Conservation (phyloP, 2,113 vertebrate species). For the Coptodon rendalli region DNA sequence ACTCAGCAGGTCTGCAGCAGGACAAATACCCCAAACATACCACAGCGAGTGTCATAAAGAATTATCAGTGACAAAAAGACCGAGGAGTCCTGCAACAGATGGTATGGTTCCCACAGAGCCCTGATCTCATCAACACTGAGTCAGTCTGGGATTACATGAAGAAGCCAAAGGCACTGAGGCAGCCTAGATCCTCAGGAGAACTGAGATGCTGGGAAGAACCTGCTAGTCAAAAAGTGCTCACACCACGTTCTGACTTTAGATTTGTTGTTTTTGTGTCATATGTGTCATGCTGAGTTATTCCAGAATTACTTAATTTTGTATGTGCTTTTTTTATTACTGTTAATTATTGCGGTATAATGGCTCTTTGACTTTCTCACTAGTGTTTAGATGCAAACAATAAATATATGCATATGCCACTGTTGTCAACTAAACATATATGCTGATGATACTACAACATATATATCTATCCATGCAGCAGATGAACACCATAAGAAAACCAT, state of each 20-base stretch:
- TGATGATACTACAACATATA: neutral
- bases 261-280: neutral
- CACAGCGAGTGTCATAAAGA: neutral
- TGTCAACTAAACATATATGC: neutral
- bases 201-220: neutral
- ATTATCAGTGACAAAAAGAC: neutral
- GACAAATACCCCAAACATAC: neutral
- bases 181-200: neutral
- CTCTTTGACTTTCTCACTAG: neutral
- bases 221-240: neutral
- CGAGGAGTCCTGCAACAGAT: neutral
- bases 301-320: neutral
- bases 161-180: neutral
- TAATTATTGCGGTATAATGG: neutral
- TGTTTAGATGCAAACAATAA: neutral
- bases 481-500: neutral
- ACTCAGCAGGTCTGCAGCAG: neutral
- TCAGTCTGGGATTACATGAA: constrained; percentile 1
- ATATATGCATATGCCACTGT: neutral
- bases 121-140: constrained; percentile 11
- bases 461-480: neutral
- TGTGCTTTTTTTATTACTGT: neutral
- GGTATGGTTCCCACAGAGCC: neutral
- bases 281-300: neutral
- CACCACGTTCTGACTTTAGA: neutral